phyloP scores from a whole-genome alignment of 1,140 invertebrate species.

The Heliconius himera region DNA sequence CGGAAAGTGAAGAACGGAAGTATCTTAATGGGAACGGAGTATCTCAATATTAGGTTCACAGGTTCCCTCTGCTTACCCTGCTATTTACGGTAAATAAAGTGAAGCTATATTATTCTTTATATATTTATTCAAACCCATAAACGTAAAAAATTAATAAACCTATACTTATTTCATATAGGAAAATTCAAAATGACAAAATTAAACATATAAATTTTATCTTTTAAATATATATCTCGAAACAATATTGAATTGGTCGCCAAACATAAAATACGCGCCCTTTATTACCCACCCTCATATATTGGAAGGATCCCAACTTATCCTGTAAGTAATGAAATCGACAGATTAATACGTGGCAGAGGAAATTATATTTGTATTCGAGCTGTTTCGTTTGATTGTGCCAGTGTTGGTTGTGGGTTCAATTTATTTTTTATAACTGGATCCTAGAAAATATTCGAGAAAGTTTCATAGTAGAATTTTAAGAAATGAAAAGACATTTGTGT shows the following conservation, averaged over 20 bases:
- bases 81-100: background rate
- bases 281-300: slow-evolving; percentile 25
- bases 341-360: slow-evolving; percentile 13
- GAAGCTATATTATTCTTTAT: background rate
- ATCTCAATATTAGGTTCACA: background rate
- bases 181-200: background rate
- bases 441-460: no score
- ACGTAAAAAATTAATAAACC: background rate
- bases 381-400: no score
- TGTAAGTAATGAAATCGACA: slow-evolving; percentile 19
- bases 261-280: slow-evolving; percentile 20
- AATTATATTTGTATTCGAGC: background rate
- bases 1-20: no score
- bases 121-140: no score
- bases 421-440: no score
- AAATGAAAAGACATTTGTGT: no score
- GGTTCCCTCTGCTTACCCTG: background rate
- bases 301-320: slow-evolving; percentile 9
- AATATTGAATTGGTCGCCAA: slow-evolving; percentile 21
- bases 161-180: background rate
- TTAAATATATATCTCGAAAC: slow-evolving; percentile 23
- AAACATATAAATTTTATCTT: slow-evolving; percentile 15
- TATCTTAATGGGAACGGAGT: background rate
- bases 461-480: no score
- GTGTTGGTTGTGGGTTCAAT: no score